These are phyloP conservation scores for Tor tambroides DNA, from an alignment of 2,113 vertebrate species.

Conservation along the genomic window DNA sequence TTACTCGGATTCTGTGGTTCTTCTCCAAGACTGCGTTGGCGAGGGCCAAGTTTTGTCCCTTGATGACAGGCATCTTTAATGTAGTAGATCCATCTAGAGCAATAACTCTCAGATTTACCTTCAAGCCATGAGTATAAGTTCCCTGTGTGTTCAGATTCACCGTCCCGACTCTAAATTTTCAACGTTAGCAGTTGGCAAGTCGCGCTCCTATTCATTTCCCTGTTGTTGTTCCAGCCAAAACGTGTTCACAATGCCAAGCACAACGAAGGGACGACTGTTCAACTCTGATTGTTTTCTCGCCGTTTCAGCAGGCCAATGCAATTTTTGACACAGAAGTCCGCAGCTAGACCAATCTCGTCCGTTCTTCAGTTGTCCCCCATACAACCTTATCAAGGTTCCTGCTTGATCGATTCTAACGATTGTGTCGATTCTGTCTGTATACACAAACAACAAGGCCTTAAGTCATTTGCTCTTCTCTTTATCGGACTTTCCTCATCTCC, in stretches of 20 bases:
- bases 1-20: slow-evolving; percentile 50
- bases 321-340: background rate
- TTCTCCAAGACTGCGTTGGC: slow-evolving; percentile 44
- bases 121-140: slow-evolving; percentile 56
- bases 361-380: slow-evolving; percentile 15
- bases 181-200: background rate
- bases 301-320: slow-evolving; percentile 17
- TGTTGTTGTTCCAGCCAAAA: slow-evolving; percentile 31
- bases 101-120: slow-evolving; percentile 61
- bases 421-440: slow-evolving; percentile 48
- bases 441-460: slow-evolving; percentile 52
- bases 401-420: slow-evolving; percentile 37
- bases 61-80: slow-evolving; percentile 55
- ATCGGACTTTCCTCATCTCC: slow-evolving; percentile 24
- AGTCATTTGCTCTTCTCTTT: slow-evolving; percentile 32
- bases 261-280: slow-evolving; percentile 37
- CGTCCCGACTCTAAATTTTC: slow-evolving; percentile 39
- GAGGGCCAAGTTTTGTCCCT: slow-evolving; percentile 46
- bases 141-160: slow-evolving; percentile 25
- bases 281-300: slow-evolving; percentile 2
- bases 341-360: slow-evolving; percentile 6
- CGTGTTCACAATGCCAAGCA: slow-evolving; percentile 52
- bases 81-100: slow-evolving; percentile 58
- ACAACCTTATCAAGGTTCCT: slow-evolving; percentile 22
- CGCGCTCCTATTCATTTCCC: slow-evolving; percentile 6